Percentiles rank a stretch among this genome's conserved stretches.
Evolutionary conservation across 2,113 vertebrate genomes (phyloP).

Genomic region (Ursus arctos): DNA sequence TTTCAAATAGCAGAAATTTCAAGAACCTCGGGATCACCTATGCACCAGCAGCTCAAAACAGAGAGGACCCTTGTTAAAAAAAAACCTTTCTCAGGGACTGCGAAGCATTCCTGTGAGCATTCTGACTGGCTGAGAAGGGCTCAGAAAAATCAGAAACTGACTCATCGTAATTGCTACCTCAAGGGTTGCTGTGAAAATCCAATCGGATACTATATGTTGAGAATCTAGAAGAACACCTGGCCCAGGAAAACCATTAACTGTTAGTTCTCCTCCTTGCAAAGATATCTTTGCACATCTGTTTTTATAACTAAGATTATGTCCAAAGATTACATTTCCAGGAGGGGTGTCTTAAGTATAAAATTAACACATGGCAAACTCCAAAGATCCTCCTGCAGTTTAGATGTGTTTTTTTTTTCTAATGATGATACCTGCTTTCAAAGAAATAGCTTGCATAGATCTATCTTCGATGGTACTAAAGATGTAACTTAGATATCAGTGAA

Average conservation of each 20-base stretch:
- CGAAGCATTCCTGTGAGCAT: neutral
- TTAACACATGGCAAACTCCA: neutral
- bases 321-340: neutral
- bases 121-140: neutral
- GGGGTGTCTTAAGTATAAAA: neutral
- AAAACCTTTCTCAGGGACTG: neutral
- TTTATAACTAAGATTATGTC: neutral
- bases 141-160: neutral
- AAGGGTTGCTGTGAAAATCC: neutral
- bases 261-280: neutral
- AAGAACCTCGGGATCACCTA: neutral
- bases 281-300: neutral
- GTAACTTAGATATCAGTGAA: neutral
- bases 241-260: neutral
- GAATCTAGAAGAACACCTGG: neutral
- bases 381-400: neutral
- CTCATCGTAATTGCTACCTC: neutral
- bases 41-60: neutral
- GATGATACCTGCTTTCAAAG: neutral
- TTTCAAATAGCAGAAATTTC: neutral
- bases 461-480: neutral
- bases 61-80: neutral
- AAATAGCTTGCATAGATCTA: neutral
- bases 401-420: conserved; percentile 15
- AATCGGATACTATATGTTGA: neutral